phyloP scores from a whole-genome alignment of 2,797 vertebrate genomes.

The Fundulus diaphanus region DNA sequence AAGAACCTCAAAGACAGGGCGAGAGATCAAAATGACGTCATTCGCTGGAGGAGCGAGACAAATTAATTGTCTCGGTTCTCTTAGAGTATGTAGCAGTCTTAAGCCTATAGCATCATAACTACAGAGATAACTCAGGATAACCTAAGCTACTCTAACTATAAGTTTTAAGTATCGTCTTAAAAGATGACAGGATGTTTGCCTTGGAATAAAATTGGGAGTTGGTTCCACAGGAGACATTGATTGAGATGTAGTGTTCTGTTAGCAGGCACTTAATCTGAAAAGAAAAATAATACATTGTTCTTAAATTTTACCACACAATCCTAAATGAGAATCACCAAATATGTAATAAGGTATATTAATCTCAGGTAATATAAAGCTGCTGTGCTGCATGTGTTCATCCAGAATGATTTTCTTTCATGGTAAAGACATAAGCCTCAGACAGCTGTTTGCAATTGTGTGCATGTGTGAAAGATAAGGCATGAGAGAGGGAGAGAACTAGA shows the following conservation, averaged over 20 bases:
- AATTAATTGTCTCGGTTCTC: no score
- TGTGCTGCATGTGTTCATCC: slow-evolving; percentile 12
- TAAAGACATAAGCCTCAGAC: slow-evolving; percentile 39
- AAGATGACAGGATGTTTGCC: no score
- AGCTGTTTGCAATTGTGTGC: slow-evolving; percentile 71
- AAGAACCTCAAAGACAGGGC: no score
- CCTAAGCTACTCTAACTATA: no score
- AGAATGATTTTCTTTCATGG: slow-evolving; percentile 43
- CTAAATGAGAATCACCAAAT: not conserved
- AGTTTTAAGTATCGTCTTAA: no score
- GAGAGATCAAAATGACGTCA: no score
- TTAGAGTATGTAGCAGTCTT: no score
- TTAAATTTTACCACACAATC: not conserved
- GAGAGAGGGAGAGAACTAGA: slow-evolving; percentile 50
- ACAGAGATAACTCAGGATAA: no score
- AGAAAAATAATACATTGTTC: not conserved
- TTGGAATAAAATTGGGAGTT: no score
- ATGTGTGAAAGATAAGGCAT: slow-evolving; percentile 46
- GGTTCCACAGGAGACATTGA: no score
- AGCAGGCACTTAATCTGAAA: not conserved
- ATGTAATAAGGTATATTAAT: not conserved
- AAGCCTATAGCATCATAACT: no score
- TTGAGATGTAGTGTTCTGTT: not conserved
- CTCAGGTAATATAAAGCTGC: not conserved
- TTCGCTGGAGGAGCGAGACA: no score